Base-by-base conservation (phyloP, 2,888 invertebrate genomes). In the Caenorhabditis panamensis region DNA sequence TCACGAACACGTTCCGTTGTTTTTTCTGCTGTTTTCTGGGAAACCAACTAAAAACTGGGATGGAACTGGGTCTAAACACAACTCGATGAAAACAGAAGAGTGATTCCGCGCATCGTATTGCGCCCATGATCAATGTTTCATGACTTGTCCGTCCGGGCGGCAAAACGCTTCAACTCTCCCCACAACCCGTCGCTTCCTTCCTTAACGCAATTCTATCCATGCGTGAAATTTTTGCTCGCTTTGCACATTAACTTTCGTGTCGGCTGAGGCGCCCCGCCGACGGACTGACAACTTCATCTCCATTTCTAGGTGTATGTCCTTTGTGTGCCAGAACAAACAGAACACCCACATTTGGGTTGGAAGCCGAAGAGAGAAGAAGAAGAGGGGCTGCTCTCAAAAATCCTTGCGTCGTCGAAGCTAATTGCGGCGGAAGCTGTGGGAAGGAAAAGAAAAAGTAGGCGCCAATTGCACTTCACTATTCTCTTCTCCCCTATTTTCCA, bases 401-500 rank as follows among this genome's bases (percentile, higher is more conserved):
- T 61, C 66, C 58, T 49, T 13, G 41, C 62, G 63, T 59, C 20
- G 61, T 59, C 20, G 61, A 58, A 59, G 66, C 75, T 75, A 75
- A 75, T 75, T 75, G 75, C 75, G 59, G 66, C 66, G 75, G 61
- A 66, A 66, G 66, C 58, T 61, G 75, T 61, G 49, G 59, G 59
- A 41, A 61, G 64, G 61, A 41, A 53, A 61, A 61, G 62, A 66
- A 75, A 75, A 67, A 75, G 64, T 59, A 54, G 53, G 66, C 75
- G 75, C 75, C 75, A 75, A 75, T 66, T 75, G 75, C 75, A 75
- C 75, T 75, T 66, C 75, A 72, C 72, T 54, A 26, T 54, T 51
- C 41, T 41, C 5, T 41, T 51, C 51, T 24, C 6, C 37, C 37
- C 20, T 31, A 9, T 31, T 31, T 31, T 31, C 31, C 31, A 4